Percentiles rank a stretch among this genome's conserved stretches.
Conservation (phyloP, 2,797 vertebrate species). For the Cichlasoma orientale region DNA sequence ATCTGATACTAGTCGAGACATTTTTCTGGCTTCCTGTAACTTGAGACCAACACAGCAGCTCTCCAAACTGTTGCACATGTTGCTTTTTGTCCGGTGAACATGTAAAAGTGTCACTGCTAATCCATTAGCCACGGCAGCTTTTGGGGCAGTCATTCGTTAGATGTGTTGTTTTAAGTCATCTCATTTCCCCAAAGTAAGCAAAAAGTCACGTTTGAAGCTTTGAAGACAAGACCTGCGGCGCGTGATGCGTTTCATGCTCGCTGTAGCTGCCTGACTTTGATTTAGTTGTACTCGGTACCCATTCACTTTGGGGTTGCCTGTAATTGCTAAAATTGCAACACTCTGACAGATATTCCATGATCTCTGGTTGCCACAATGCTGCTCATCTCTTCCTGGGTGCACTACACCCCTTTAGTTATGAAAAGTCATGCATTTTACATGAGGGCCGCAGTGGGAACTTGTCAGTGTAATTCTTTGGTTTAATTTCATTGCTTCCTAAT, state of each 20-base stretch:
- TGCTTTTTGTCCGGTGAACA: too few relatives aligned
- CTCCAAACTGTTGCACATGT: too few relatives aligned
- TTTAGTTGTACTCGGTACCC: background rate
- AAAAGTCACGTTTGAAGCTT: background rate
- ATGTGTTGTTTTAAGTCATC: background rate
- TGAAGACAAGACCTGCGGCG: too few relatives aligned
- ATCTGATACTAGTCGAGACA: background rate
- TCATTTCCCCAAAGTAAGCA: background rate
- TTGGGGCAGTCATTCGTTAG: too few relatives aligned
- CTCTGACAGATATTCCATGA: background rate
- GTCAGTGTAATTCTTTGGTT: background rate
- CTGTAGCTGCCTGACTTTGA: background rate
- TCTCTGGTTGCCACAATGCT: background rate
- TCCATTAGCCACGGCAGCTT: background rate
- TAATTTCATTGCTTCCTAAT: constrained; percentile 3
- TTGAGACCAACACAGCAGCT: background rate
- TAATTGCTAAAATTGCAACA: background rate
- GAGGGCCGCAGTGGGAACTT: constrained; percentile 9
- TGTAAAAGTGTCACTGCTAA: background rate
- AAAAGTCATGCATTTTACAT: background rate
- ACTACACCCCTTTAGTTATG: background rate
- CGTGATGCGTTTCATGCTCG: background rate
- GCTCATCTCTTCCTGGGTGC: background rate
- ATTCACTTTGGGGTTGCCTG: background rate
- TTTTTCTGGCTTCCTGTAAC: background rate